Conservation (phyloP, 53 echinoderm and acorn worm genomes). For the Pentamera pediparva region DNA sequence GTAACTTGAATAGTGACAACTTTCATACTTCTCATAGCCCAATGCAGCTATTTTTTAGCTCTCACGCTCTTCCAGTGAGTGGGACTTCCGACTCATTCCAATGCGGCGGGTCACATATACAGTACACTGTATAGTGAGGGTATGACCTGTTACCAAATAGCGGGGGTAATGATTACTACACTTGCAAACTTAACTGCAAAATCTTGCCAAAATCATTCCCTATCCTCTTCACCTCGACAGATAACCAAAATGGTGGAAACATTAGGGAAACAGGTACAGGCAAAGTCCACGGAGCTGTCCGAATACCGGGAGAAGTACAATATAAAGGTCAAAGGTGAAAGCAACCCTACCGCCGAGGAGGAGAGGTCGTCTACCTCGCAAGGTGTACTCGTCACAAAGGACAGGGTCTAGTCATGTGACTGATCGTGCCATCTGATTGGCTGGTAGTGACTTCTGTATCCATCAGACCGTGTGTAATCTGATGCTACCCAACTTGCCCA, state of each 20-base stretch:
- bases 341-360: slow-evolving; percentile 43
- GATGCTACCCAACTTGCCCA: neutral
- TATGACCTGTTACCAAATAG: too few species aligned
- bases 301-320: slow-evolving; percentile 91
- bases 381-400: slow-evolving; percentile 58
- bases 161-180: too few species aligned
- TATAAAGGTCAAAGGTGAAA: slow-evolving; percentile 79
- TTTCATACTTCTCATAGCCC: too few species aligned
- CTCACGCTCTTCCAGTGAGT: too few species aligned
- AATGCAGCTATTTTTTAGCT: too few species aligned
- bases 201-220: neutral
- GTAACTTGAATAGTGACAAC: too few species aligned
- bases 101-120: too few species aligned
- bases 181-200: too few species aligned
- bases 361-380: slow-evolving; percentile 40
- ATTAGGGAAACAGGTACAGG: slow-evolving; percentile 66
- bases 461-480: neutral
- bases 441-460: neutral
- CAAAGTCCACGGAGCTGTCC: slow-evolving; percentile 75
- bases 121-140: too few species aligned
- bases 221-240: slow-evolving; percentile 20
- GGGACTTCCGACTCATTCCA: too few species aligned
- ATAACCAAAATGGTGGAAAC: slow-evolving; percentile 68
- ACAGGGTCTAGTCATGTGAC: neutral
- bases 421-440: neutral